Percentiles rank a stretch among this genome's conserved stretches.
Evolutionary conservation across 1,140 invertebrate genomes (phyloP).

Genomic region (Charaxes varanes): DNA sequence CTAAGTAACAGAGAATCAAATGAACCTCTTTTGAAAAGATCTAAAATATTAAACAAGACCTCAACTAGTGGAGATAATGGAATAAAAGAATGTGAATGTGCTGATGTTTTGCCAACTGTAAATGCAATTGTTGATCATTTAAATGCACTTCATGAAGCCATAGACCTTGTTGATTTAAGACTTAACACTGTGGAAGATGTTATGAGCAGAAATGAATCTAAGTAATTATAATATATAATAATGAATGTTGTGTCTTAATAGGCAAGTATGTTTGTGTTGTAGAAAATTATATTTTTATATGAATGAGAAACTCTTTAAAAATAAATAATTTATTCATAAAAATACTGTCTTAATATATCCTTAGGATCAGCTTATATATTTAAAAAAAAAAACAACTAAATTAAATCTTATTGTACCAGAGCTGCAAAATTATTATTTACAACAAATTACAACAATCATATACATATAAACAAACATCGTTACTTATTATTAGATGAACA

Average conservation of each 20-base stretch:
- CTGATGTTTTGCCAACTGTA: constrained; percentile 62
- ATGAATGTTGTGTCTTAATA: no score
- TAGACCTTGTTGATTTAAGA: constrained; percentile 63
- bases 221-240: no score
- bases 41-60: constrained; percentile 34
- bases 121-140: constrained; percentile 69
- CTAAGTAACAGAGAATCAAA: constrained; percentile 21
- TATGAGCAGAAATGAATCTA: constrained; percentile 29
- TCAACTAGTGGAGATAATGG: constrained; percentile 20
- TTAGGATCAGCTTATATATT: no score
- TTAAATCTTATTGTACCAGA: constrained; percentile 5
- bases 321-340: constrained; percentile 23
- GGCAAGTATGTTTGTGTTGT: no score
- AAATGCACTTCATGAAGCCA: constrained; percentile 64
- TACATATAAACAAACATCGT: constrained; percentile 1
- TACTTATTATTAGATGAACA: no score
- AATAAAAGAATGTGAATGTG: constrained; percentile 56
- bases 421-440: constrained; percentile 5
- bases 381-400: no score
- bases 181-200: constrained; percentile 58
- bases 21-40: constrained; percentile 39
- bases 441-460: constrained; percentile 4
- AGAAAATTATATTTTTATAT: no score
- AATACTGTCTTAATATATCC: constrained; percentile 22
- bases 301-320: no score